Base-by-base conservation (phyloP, 2,113 vertebrate genomes). In the Elanoides forficatus region DNA sequence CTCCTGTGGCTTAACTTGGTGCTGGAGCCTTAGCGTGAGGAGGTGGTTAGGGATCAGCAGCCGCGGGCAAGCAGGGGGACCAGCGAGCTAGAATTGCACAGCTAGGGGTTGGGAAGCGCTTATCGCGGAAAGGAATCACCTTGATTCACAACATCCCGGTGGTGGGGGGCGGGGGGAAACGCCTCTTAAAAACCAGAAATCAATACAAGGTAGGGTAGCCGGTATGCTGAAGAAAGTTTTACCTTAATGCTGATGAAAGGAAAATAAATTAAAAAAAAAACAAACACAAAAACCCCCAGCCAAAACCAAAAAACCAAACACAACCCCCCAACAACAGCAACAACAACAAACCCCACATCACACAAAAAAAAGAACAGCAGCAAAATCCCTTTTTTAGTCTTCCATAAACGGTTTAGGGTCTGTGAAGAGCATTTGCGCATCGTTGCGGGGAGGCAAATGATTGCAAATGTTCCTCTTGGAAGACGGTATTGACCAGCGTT, bases 391-490 rank as follows among this genome's bases (percentile, higher is more conserved):
- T 9, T 88, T 70, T 43, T 48, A 78, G 74, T 82, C 74, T 86
- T 66, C 27, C 18, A 47, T 50, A 59, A 65, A 75, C 11, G 7
- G 10, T 62, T 95, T 82, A 76, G 58, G 42, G 65, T 91, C 74
- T 63, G 36, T 60, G 43, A 88, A 85, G 62, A 85, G 42, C 71
- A 48, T 48, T 88, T 76, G 36, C 0, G 6, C 56, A 26, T 55
- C 56, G 17, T 68, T 80, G 45, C 70, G 81, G 80, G 75, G 55
- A 97, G 17, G 42, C 23, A 86, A 91, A 70, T 29, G 43, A 84
- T 68, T 90, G 65, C 76, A 83, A 93, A 80, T 65, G 30, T 40
- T 92, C 34, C 27, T 70, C 56, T 86, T 65, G 68, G 38, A 96
- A 93, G 48, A 74, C 50, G 8, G 29, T 75, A 95, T 90, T 93